Conservation (phyloP, 2,888 invertebrate genomes). For the Hyposoter didymator region DNA sequence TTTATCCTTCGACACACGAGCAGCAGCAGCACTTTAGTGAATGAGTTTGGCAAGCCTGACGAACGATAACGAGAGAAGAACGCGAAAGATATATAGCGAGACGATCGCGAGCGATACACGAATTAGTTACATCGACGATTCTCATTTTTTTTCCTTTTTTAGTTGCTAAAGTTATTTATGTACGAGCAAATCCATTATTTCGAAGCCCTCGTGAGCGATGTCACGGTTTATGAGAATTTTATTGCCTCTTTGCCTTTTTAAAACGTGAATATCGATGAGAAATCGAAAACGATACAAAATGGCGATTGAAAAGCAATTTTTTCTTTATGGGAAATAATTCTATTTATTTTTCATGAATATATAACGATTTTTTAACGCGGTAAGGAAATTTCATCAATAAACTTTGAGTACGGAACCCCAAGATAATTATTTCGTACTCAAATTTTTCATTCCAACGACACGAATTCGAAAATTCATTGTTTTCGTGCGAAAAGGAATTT, state of each 20-base stretch:
- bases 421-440: background rate
- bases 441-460: background rate
- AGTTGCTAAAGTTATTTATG: background rate
- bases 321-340: background rate
- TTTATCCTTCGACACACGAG: background rate
- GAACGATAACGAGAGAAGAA: conserved; percentile 29
- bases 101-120: background rate
- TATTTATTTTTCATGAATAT: background rate
- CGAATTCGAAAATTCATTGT: background rate
- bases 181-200: background rate
- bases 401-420: background rate
- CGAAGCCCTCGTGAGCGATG: background rate
- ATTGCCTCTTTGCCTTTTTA: background rate
- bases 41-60: conserved; percentile 24
- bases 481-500: background rate
- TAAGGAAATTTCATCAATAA: background rate
- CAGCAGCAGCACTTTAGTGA: background rate
- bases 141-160: background rate
- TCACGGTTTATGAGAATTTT: background rate
- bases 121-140: background rate
- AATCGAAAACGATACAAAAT: background rate
- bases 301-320: background rate
- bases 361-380: background rate
- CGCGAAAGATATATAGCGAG: background rate
- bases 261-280: background rate